Evolutionary conservation across 37 sponge, comb jelly and placozoan genomes (phyloP).

Genomic region (Chondrilla cf. caribensis): DNA sequence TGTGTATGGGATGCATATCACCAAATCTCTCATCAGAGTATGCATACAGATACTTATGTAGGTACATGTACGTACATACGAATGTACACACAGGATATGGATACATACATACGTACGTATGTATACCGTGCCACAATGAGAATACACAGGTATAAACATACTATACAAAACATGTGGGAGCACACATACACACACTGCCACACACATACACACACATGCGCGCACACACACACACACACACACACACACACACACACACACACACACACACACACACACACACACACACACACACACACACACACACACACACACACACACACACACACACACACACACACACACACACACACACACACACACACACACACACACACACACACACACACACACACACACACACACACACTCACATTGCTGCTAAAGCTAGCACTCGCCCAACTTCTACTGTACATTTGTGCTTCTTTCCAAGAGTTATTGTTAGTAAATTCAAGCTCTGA

Average conservation of each 20-base stretch:
- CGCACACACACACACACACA: not conserved
- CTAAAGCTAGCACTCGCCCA: not conserved
- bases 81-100: not conserved
- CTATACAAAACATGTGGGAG: not conserved
- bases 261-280: not conserved
- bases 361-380: not conserved
- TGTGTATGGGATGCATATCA: not conserved
- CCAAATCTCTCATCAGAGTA: not conserved
- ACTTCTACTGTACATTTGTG: slow-evolving; percentile 9
- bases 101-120: too few relatives aligned
- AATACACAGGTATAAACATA: too few relatives aligned
- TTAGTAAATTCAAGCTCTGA: not conserved
- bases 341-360: not conserved
- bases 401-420: not conserved
- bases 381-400: not conserved
- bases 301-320: not conserved
- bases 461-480: slow-evolving; percentile 19
- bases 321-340: not conserved
- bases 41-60: not conserved
- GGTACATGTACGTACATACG: not conserved
- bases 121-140: too few relatives aligned
- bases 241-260: not conserved
- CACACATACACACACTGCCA: not conserved
- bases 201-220: not conserved
- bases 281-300: not conserved